Evolutionary conservation across 2,888 invertebrate genomes (phyloP).

Genomic region (Eupithecia vulgata): DNA sequence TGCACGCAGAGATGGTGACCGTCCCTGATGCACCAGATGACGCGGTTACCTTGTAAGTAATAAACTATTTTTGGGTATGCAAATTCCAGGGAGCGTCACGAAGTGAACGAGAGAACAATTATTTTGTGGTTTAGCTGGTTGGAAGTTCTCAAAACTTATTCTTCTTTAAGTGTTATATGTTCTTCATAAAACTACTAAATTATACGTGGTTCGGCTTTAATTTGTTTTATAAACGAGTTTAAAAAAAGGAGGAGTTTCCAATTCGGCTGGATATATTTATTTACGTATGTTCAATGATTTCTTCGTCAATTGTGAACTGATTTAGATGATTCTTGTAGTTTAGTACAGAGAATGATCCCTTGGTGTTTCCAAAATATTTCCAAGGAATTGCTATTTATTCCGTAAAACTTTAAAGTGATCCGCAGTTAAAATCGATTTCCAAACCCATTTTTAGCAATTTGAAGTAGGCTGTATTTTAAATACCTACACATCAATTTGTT

Average conservation of each 20-base stretch:
- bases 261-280: not conserved
- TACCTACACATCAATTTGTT: no score
- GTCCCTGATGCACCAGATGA: conserved; percentile 64
- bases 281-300: not conserved
- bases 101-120: not conserved
- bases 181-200: not conserved
- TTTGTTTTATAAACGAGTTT: not conserved
- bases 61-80: conserved; percentile 15
- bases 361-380: not conserved
- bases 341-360: not conserved
- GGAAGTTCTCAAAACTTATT: not conserved
- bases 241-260: not conserved
- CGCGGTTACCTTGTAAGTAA: conserved; percentile 73
- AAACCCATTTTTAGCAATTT: no score
- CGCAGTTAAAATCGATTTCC: no score
- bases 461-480: no score
- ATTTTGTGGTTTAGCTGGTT: not conserved
- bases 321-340: not conserved
- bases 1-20: conserved; percentile 62
- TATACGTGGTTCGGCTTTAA: not conserved
- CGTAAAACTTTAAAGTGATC: not conserved
- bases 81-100: conserved; percentile 3
- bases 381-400: not conserved
- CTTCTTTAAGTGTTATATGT: not conserved
- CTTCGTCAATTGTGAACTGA: not conserved